Base-by-base conservation (phyloP, 1,140 invertebrate species). In the Globodera ellingtonae region DNA sequence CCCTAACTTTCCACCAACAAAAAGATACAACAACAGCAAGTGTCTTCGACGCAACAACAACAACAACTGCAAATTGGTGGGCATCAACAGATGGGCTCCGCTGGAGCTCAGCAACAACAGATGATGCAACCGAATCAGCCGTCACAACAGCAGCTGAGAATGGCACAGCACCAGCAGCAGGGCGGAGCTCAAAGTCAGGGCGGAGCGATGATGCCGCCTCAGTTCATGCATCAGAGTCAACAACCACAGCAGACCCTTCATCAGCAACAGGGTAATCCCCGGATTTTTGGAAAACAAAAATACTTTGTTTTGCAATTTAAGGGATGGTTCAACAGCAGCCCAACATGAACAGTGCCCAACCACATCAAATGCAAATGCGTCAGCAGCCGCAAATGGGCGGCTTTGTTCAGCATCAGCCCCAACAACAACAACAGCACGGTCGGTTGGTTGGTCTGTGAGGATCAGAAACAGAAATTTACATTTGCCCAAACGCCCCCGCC, bases 71-170 rank as follows among this genome's bases (percentile, higher is more conserved):
- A 74, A 65, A 82, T 81, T 47, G 71, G 70, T 21, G 59, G 67
- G 59, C 67, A 62, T 66, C 78, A 79, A 35, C 78, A 79, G 48
- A 80, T 79, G 73, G 52, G 72, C 50, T 72, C 77, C n/a, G 56
- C 21, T 46, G 52, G 47, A 56, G 65, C n/a, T 62, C 81, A 81
- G 59, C 72, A 80, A 46, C 76, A 67, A 56, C 48, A 56, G 9
- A 21, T 24, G 21, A 59, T 80, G 24, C 35, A 47, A 35, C 66
- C 75, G 52, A 76, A 81, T 10, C 80, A 59, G 35, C 48, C 46
- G 5, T 76, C 80, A 80, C 59, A 59, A 21, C 52, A 48, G 6
- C 78, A 81, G 67, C n/a, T 80, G 70, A 24, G 47, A 35, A 50
- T 24, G 10, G 56, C 10, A 62, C 56, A 62, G 5, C 8, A 52